phyloP scores from a whole-genome alignment of 2,888 invertebrate genomes.

The Petrolisthes manimaculis region DNA sequence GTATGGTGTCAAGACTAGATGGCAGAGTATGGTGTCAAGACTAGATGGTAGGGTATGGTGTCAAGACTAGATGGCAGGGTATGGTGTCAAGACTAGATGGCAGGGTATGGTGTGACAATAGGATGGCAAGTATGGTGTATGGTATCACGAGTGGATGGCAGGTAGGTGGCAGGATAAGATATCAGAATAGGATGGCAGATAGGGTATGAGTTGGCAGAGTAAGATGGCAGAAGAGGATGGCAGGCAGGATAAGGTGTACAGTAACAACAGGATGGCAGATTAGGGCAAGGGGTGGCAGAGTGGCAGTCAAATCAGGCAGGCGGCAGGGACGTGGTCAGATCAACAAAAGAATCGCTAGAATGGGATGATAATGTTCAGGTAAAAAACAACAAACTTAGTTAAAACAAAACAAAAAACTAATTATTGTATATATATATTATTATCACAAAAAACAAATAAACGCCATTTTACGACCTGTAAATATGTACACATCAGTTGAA shows the following conservation, averaged over 20 bases:
- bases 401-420: background rate
- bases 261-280: background rate
- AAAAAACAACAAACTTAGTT: background rate
- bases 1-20: no score
- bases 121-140: no score
- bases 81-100: no score
- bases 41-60: no score
- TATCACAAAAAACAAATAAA: constrained; percentile 2
- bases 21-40: no score
- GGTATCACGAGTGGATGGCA: no score
- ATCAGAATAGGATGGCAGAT: no score
- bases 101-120: no score
- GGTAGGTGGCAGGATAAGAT: no score
- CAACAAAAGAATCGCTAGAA: constrained; percentile 25
- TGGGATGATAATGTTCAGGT: constrained; percentile 14
- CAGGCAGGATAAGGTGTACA: background rate
- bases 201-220: no score
- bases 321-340: background rate
- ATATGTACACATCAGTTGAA: constrained; percentile 53
- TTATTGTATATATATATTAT: background rate
- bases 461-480: constrained; percentile 37
- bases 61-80: no score
- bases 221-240: background rate
- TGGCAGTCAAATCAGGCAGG: background rate
- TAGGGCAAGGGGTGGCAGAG: background rate